Evolutionary conservation across 2,888 invertebrate species (phyloP).

Genomic region (Cryptophagus acutangulus): DNA sequence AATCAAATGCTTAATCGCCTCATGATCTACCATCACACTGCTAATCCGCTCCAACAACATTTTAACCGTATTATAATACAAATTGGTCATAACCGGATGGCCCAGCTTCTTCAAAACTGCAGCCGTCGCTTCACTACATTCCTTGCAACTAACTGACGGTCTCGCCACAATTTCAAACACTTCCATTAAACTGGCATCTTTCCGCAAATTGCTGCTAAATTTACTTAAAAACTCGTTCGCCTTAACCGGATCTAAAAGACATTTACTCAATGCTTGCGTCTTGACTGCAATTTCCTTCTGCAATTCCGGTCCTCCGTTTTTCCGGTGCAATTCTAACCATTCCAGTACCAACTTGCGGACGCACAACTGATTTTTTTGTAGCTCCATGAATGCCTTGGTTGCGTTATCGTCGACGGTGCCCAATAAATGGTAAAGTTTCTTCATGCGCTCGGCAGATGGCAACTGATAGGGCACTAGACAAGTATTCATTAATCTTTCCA

Average conservation of each 20-base stretch:
- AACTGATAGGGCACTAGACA: conserved; percentile 92
- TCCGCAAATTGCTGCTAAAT: conserved; percentile 73
- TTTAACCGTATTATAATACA: conserved; percentile 94
- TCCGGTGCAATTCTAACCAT: conserved; percentile 77
- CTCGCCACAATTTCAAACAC: conserved; percentile 85
- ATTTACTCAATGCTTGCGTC: conserved; percentile 65
- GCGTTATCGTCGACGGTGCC: conserved; percentile 94
- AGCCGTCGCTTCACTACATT: conserved; percentile 87
- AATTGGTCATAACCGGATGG: conserved; percentile 89
- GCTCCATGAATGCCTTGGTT: conserved; percentile 85
- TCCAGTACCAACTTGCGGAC: conserved; percentile 80
- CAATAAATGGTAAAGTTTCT: conserved; percentile 78
- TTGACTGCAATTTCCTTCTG: conserved; percentile 70
- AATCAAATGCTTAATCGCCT: conserved; percentile 68
- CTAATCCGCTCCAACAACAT: conserved; percentile 91
- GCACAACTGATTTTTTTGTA: conserved; percentile 85
- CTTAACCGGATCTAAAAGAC: conserved; percentile 88
- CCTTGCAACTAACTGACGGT: conserved; percentile 87
- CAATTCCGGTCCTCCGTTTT: conserved; percentile 59
- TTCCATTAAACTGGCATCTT: conserved; percentile 63
- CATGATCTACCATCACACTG: conserved; percentile 93
- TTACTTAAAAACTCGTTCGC: conserved; percentile 81
- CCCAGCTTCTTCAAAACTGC: conserved; percentile 87
- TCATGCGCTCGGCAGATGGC: conserved; percentile 84
- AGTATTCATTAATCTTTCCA: conserved; percentile 88